Evolutionary conservation across 1,140 invertebrate genomes (phyloP).

Genomic region (Microplitis mediator): DNA sequence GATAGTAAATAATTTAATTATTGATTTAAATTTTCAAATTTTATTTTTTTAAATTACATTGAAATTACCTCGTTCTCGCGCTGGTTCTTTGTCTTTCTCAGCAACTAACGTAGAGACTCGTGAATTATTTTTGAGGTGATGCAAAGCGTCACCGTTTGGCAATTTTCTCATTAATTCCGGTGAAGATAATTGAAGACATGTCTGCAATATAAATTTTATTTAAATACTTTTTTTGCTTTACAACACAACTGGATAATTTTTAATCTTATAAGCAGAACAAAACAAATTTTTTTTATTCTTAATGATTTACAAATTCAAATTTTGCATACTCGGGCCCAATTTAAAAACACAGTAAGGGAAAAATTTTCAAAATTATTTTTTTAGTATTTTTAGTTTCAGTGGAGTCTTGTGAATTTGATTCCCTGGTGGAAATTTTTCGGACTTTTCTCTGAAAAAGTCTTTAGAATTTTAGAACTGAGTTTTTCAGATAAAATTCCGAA

Average conservation of each 20-base stretch:
- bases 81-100: slow-evolving; percentile 40
- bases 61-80: slow-evolving; percentile 36
- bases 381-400: not conserved
- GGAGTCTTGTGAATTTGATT: not conserved
- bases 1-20: not conserved
- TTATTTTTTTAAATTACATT: not conserved
- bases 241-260: not conserved
- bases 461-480: no score
- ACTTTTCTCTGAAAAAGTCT: no score
- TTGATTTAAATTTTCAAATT: not conserved
- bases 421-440: no score
- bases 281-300: not conserved
- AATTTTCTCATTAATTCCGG: slow-evolving; percentile 59
- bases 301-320: no score
- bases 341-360: no score
- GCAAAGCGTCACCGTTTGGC: slow-evolving; percentile 54
- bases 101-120: slow-evolving; percentile 36
- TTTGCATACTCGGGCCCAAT: no score
- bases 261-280: slow-evolving; percentile 1
- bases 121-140: slow-evolving; percentile 39
- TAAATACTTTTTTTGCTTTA: not conserved
- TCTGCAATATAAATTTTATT: slow-evolving; percentile 40
- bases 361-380: not conserved
- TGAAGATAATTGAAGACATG: slow-evolving; percentile 58
- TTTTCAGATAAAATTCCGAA: no score